Conservation (phyloP, 2,797 vertebrate species). For the Tinamus major region DNA sequence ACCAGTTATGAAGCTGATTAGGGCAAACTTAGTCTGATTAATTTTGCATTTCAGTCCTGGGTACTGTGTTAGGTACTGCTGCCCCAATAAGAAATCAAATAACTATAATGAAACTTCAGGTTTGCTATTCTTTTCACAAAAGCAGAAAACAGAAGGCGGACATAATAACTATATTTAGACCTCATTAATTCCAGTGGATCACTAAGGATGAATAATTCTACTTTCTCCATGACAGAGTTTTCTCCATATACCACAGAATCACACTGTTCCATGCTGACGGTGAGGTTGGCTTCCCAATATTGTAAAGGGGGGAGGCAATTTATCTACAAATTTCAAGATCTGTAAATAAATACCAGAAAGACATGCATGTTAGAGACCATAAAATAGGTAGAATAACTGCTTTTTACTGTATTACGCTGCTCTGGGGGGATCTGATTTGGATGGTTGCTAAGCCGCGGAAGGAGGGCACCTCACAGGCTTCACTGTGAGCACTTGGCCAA, state of each 20-base stretch:
- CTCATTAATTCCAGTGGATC: not conserved
- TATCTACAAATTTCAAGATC: not conserved
- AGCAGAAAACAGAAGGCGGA: not conserved
- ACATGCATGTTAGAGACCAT: constrained; percentile 42
- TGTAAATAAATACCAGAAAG: constrained; percentile 53
- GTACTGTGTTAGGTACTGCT: not conserved
- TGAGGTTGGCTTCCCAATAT: not conserved
- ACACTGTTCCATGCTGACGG: not conserved
- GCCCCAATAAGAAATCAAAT: not conserved
- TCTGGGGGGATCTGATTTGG: not conserved
- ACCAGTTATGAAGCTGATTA: not conserved
- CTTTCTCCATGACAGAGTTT: not conserved
- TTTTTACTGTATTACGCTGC: not conserved
- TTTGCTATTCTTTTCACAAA: not conserved
- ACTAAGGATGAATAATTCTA: not conserved
- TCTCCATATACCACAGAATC: not conserved
- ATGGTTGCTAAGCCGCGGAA: not conserved
- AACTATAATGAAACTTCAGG: not conserved
- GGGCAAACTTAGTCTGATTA: not conserved
- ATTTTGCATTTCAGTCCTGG: not conserved
- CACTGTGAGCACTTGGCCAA: not conserved
- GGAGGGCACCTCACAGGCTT: accelerated
- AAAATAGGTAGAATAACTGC: constrained; percentile 34
- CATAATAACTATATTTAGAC: not conserved
- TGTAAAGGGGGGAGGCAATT: constrained; percentile 5